Conservation (phyloP, 2,113 vertebrate species). For the Phrynocephalus versicolor region DNA sequence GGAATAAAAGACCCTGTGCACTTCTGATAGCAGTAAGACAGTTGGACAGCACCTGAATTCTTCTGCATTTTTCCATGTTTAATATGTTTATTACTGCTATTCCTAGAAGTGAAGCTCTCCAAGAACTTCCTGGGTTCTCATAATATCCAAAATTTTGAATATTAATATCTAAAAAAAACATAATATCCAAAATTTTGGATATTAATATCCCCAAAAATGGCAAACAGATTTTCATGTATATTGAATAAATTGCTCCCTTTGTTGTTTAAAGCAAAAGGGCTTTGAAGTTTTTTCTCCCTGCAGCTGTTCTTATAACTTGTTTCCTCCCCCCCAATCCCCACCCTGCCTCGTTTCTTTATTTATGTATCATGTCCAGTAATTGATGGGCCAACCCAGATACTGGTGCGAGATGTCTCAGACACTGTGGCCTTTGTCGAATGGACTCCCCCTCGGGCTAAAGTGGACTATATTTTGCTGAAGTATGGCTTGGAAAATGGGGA, state of each 20-base stretch:
- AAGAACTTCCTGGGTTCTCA: background rate
- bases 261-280: background rate
- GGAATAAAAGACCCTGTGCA: conserved; percentile 1
- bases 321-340: background rate
- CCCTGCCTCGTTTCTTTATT: background rate
- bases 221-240: too few species aligned
- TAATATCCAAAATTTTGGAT: background rate
- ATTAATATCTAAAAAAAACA: background rate
- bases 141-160: too few species aligned
- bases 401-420: conserved; percentile 92
- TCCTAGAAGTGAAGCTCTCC: background rate
- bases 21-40: background rate
- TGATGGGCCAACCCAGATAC: conserved; percentile 88
- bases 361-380: conserved; percentile 78
- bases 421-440: conserved; percentile 97
- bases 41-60: background rate
- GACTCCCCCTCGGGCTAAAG: conserved; percentile 88
- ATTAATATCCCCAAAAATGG: too few species aligned
- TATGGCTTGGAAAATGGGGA: conserved; percentile 86
- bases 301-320: background rate
- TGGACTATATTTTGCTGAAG: conserved; percentile 90
- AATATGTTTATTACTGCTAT: background rate
- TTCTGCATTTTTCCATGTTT: background rate
- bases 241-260: too few species aligned
- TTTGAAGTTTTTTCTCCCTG: background rate